Evolutionary conservation across 2,797 vertebrate genomes (phyloP).

Genomic region (Semaprochilodus insignis): DNA sequence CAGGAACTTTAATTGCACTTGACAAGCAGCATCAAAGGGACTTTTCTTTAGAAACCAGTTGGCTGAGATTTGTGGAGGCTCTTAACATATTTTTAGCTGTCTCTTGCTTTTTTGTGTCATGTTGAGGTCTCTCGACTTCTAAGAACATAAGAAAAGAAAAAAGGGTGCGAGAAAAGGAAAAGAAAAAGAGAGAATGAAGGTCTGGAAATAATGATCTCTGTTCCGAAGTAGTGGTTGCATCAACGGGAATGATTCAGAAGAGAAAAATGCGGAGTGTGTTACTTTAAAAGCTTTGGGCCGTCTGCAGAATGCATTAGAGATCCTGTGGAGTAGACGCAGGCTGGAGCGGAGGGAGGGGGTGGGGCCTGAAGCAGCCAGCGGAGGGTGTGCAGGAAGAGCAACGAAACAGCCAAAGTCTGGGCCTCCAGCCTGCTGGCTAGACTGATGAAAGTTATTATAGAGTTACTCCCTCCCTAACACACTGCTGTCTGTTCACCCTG

Average conservation of each 20-base stretch:
- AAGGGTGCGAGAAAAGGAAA: slow-evolving; percentile 10
- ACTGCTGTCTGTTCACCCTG: slow-evolving; percentile 70
- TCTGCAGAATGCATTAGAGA: slow-evolving; percentile 90
- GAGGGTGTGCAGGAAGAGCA: slow-evolving; percentile 76
- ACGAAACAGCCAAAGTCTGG: slow-evolving; percentile 94
- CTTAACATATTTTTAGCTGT: slow-evolving; percentile 68
- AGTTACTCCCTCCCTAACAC: slow-evolving; percentile 87
- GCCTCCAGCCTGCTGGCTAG: slow-evolving; percentile 95
- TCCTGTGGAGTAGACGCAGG: slow-evolving; percentile 85
- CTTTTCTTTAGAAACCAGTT: slow-evolving; percentile 4
- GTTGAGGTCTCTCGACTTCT: slow-evolving; percentile 60
- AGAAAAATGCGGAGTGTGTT: slow-evolving; percentile 78
- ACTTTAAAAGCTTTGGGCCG: slow-evolving; percentile 86
- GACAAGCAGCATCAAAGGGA: slow-evolving; percentile 57
- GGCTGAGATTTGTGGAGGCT: slow-evolving; percentile 63
- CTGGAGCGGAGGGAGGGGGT: slow-evolving; percentile 63
- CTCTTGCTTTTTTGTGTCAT: slow-evolving; percentile 65
- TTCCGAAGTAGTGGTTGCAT: slow-evolving; percentile 69
- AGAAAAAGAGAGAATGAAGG: slow-evolving; percentile 48
- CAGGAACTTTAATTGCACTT: slow-evolving; percentile 70
- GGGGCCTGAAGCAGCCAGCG: slow-evolving; percentile 73
- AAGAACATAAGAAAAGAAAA: slow-evolving; percentile 58
- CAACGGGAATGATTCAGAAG: slow-evolving; percentile 82
- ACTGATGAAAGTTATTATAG: slow-evolving; percentile 98
- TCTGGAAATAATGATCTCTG: slow-evolving; percentile 67